phyloP scores from a whole-genome alignment of 2,113 vertebrate species.

The Passer montanus region DNA sequence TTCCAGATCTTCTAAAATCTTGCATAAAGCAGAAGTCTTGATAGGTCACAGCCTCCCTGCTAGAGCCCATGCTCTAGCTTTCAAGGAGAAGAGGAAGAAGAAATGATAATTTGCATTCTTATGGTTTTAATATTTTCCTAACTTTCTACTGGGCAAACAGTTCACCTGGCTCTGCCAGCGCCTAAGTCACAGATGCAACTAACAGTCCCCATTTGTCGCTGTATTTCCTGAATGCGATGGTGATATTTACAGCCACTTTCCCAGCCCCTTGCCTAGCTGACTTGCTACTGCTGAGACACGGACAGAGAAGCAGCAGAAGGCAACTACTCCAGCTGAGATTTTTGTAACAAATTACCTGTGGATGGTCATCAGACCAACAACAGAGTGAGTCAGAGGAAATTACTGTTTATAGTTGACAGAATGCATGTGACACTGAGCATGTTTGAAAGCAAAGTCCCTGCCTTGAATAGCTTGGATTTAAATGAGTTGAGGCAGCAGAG shows the following conservation, averaged over 20 bases:
- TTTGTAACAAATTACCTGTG: neutral
- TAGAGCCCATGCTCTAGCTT: neutral
- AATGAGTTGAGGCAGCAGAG: conserved; percentile 57
- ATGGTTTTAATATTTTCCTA: neutral
- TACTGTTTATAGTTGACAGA: conserved; percentile 52
- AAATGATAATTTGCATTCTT: neutral
- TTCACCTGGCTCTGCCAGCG: neutral
- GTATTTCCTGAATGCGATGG: neutral
- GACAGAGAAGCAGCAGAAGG: neutral
- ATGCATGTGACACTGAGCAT: neutral
- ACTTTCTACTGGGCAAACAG: neutral
- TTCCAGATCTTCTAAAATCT: neutral
- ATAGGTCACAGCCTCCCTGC: neutral
- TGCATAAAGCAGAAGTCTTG: neutral
- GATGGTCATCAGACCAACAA: neutral
- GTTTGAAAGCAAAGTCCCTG: conserved; percentile 49
- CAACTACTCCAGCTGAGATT: neutral
- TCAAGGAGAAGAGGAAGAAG: neutral
- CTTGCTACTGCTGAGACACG: neutral
- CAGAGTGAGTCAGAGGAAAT: conserved; percentile 62
- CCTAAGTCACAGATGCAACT: neutral
- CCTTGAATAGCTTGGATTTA: conserved; percentile 37
- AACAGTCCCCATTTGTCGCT: neutral
- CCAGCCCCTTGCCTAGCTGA: neutral
- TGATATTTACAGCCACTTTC: neutral